phyloP scores from a whole-genome alignment of 2,888 invertebrate species.

The Neria commutata region DNA sequence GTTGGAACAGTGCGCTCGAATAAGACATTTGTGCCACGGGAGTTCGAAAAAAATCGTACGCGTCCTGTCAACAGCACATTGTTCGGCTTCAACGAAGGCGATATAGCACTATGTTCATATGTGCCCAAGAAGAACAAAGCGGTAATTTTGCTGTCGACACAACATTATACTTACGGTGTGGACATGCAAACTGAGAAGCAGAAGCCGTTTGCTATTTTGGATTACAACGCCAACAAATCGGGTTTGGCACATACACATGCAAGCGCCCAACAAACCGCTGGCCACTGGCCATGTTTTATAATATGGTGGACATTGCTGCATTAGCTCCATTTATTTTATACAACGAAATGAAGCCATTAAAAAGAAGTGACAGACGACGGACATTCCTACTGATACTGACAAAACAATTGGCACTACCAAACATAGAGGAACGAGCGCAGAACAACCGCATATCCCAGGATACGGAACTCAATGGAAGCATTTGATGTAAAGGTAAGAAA shows the following conservation, averaged over 20 bases:
- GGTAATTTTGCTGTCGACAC: slow-evolving; percentile 4
- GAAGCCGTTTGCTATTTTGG: slow-evolving; percentile 5
- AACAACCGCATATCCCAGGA: too few relatives aligned
- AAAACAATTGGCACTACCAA: too few relatives aligned
- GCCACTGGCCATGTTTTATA: too few relatives aligned
- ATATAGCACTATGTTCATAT: slow-evolving; percentile 4
- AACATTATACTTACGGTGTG: slow-evolving; percentile 7
- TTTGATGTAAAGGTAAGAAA: too few relatives aligned
- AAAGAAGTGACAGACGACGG: slow-evolving; percentile 17
- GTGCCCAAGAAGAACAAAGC: slow-evolving; percentile 9
- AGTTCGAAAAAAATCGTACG: too few relatives aligned
- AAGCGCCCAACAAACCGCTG: too few relatives aligned
- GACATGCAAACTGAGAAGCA: slow-evolving; percentile 11
- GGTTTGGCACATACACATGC: too few relatives aligned
- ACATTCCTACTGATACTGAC: slow-evolving; percentile 3
- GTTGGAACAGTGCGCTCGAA: neutral
- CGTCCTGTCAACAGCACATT: neutral
- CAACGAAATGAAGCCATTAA: slow-evolving; percentile 17
- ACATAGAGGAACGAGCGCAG: slow-evolving; percentile 13
- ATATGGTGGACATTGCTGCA: too few relatives aligned
- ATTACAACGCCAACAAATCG: slow-evolving; percentile 10
- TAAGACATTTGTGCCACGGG: too few relatives aligned
- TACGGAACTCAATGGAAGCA: too few relatives aligned
- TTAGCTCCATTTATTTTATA: too few relatives aligned
- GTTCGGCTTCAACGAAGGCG: neutral